A percentile compares a stretch with the other conserved stretches of the same genome.
phyloP scores from a whole-genome alignment of 2,113 vertebrate genomes.

The Passer domesticus region DNA sequence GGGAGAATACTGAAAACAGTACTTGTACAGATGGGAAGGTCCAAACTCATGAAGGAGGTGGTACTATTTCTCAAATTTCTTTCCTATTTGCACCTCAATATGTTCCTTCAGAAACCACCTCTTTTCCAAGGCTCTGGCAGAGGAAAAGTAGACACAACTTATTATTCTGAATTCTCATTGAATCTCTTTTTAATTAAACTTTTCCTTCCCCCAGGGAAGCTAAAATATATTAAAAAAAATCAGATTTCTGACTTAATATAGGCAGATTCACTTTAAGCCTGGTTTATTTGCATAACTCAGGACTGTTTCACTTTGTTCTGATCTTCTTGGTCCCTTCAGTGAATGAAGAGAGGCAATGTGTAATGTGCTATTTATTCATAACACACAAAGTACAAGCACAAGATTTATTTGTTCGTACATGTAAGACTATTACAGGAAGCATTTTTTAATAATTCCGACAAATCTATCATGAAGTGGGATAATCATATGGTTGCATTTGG shows the following conservation, averaged over 20 bases:
- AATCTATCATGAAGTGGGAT: background rate
- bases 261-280: background rate
- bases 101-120: background rate
- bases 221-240: background rate
- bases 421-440: background rate
- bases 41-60: background rate
- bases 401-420: background rate
- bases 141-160: background rate
- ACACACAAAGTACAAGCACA: background rate
- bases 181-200: slow-evolving; percentile 47
- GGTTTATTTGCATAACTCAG: background rate
- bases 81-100: background rate
- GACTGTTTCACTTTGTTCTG: background rate
- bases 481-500: background rate
- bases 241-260: background rate
- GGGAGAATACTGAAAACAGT: background rate
- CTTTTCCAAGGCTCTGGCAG: background rate
- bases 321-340: slow-evolving; percentile 1
- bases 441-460: background rate
- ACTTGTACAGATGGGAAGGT: background rate
- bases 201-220: background rate
- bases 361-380: background rate
- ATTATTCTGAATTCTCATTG: background rate
- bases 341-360: background rate
- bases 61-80: background rate